Base-by-base conservation (phyloP, 2,888 invertebrate species). In the Drosophila neutralis region DNA sequence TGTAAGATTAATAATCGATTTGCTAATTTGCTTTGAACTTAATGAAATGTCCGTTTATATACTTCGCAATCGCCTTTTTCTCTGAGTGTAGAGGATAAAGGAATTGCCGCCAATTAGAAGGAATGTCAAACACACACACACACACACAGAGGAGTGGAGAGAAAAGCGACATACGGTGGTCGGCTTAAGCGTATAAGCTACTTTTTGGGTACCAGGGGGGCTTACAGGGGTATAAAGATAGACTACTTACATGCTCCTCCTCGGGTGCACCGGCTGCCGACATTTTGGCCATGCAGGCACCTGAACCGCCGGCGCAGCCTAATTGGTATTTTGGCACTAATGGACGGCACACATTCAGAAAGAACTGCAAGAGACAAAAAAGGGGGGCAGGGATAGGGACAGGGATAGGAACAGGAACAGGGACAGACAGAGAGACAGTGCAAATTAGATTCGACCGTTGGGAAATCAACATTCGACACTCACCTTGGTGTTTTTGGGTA, bases 271-370 rank as follows among this genome's bases (percentile, higher is more conserved):
- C 84, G 42, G 82, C 73, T 53, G 82, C 82, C 61, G 86, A 82
- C 67, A 91, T 90, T 82, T 90, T 91, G 69, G 92, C 92, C 83
- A 91, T 91, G 67, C 92, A 93, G 54, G 91, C 92, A 52, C 92
- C 92, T 62, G 93, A 92, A 48, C 92, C 92, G 70, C 92, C 93
- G 63, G 91, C 87, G 79, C 93, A 93, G 78, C 92, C 92, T 78
- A 93, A 86, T 72, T 92, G 91, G 85, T 89, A 92, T 85, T 91
- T 91, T 65, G 93, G 90, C 81, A 93, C 92, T 80, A 93, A 87
- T 77, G 93, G 93, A 78, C 92, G 91, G 81, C 93, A 93, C 65
- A 93, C 93, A 86, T 93, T 93, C 73, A 93, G 76, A 80, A 90
- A 92, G 83, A 92, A 91, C 92, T 93, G 83, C 53, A 76, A 49